These are phyloP conservation scores for Lucinisca nassula DNA, from an alignment of 2,888 invertebrate genomes.

Conservation along the genomic window DNA sequence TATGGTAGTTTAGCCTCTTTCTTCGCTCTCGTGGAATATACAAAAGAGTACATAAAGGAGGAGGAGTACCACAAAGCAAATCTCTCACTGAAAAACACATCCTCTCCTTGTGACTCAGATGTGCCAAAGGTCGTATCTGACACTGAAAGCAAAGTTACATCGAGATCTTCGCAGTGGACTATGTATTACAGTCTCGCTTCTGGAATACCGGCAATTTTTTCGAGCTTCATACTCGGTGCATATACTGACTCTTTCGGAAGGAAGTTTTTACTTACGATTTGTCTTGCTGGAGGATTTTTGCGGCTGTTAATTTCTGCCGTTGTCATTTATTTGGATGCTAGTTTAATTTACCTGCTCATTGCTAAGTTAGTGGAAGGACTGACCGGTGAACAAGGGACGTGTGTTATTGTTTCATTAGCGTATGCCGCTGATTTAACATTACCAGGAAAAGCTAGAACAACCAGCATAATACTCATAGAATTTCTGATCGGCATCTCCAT, in stretches of 20 bases:
- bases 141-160: constrained; percentile 11
- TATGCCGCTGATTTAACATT: constrained; percentile 44
- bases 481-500: constrained; percentile 7
- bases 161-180: constrained; percentile 13
- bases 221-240: constrained; percentile 34
- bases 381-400: constrained; percentile 10
- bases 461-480: constrained; percentile 30
- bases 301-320: constrained; percentile 20
- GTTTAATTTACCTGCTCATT: constrained; percentile 46
- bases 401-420: constrained; percentile 22
- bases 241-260: constrained; percentile 63
- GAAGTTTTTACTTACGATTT: constrained; percentile 54
- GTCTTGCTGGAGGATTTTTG: constrained; percentile 48
- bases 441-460: constrained; percentile 28
- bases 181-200: constrained; percentile 37
- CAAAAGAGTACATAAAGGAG: neutral
- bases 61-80: constrained; percentile 1
- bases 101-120: constrained; percentile 11
- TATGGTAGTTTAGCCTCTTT: neutral
- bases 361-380: constrained; percentile 65
- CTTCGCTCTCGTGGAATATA: neutral
- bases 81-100: neutral
- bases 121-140: neutral
- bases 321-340: constrained; percentile 60
- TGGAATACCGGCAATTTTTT: constrained; percentile 28